Evolutionary conservation across 2,888 invertebrate genomes (phyloP), one percentile per base, ranked within the genome.

Genomic region (Epirrhoe alternata): DNA sequence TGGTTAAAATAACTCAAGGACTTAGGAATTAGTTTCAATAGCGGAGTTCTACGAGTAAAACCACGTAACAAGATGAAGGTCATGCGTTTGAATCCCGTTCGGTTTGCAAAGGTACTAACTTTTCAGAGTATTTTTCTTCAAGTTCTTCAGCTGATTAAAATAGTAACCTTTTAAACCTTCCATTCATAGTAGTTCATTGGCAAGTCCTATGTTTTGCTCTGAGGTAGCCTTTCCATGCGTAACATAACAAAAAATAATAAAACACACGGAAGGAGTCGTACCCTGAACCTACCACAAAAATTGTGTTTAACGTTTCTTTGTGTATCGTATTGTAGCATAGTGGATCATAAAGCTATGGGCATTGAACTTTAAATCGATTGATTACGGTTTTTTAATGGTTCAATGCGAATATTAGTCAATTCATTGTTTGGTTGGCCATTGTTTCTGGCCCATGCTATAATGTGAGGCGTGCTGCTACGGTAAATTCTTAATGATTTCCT

Each of bases 321-420:
- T 92, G 90, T 91, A 88, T 88, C 84, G 86, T 84, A 87, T 87
- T 84, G 60, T 63, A 85, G 87, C 86, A 89, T 90, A 85, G 79
- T 84, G 81, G 79, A 79, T 80, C 78, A 81, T 68, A 61, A 64
- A 64, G 81, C 83, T 80, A 66, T 86, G 88, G 86, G 77, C 88
- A 83, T 88, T 90, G 92, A 92, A 89, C 92, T 87, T 82, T 85
- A 81, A 86, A 89, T 88, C 86, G 85, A 79, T 83, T 87, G 88
- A 91, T 91, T 90, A 90, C 86, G 86, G 84, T 83, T 88, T 90
- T 88, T 90, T 88, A 89, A 90, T 90, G 86, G 86, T 80, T 83
- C 77, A 80, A 79, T 77, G 84, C 77, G 83, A 86, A 83, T 86
- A 85, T 87, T 88, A 82, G 83, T 86, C 70, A 85, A 84, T 86